Evolutionary conservation across 2,797 vertebrate species (phyloP).

Genomic region (Melanotaenia pygmaea): DNA sequence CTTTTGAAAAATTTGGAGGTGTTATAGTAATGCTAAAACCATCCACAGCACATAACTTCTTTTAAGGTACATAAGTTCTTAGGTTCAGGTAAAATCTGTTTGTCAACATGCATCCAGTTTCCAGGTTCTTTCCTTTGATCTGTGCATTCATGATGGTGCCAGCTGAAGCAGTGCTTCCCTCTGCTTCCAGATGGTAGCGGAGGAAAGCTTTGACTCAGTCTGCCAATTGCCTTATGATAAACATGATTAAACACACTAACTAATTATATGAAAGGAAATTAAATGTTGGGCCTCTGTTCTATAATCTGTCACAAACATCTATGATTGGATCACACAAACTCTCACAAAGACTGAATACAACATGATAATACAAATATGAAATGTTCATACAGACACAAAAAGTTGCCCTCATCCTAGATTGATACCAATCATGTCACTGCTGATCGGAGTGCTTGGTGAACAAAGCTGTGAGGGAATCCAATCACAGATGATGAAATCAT

Average conservation of each 20-base stretch:
- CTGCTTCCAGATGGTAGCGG: slow-evolving; percentile 89
- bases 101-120: slow-evolving; percentile 30
- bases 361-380: slow-evolving; percentile 1
- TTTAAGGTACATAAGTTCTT: neutral
- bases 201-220: slow-evolving; percentile 83
- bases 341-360: slow-evolving; percentile 3
- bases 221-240: slow-evolving; percentile 91
- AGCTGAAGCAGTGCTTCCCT: slow-evolving; percentile 50
- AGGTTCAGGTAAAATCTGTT: slow-evolving; percentile 20
- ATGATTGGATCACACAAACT: slow-evolving; percentile 14
- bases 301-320: slow-evolving; percentile 75
- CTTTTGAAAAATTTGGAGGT: neutral
- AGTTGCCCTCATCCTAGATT: slow-evolving; percentile 40
- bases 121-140: slow-evolving; percentile 3
- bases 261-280: slow-evolving; percentile 93
- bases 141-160: slow-evolving; percentile 51
- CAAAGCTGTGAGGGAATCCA: slow-evolving; percentile 69
- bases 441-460: slow-evolving; percentile 68
- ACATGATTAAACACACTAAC: slow-evolving; percentile 94
- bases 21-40: neutral
- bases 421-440: slow-evolving; percentile 63
- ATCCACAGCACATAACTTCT: neutral
- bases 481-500: slow-evolving; percentile 63
- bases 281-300: slow-evolving; percentile 87
- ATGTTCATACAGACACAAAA: slow-evolving; percentile 22